Evolutionary conservation across 1,140 invertebrate genomes (phyloP).

Genomic region (Agraylea sexmaculata): DNA sequence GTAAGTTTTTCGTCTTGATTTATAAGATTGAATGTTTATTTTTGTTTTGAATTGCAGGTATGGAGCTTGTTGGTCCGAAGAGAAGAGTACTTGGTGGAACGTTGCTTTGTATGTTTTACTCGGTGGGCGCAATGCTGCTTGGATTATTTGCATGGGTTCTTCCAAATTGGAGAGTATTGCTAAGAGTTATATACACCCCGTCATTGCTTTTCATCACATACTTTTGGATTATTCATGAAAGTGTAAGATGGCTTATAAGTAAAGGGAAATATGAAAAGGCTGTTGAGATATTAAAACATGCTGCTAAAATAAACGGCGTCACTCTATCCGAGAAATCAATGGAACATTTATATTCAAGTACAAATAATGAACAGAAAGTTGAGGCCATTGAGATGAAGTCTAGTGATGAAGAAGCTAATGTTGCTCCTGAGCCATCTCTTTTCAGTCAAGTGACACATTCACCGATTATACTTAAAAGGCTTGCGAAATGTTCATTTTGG

Average conservation of each 20-base stretch:
- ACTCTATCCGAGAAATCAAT: slow-evolving; percentile 44
- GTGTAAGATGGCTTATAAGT: slow-evolving; percentile 65
- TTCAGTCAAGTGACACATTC: slow-evolving; percentile 44
- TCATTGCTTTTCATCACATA: slow-evolving; percentile 53
- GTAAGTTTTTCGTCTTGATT: slow-evolving; percentile 24
- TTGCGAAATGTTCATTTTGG: slow-evolving; percentile 54
- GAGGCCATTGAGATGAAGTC: slow-evolving; percentile 18
- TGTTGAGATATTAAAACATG: slow-evolving; percentile 45
- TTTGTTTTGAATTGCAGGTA: slow-evolving; percentile 34
- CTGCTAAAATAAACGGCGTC: slow-evolving; percentile 55
- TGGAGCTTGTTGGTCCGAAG: slow-evolving; percentile 64
- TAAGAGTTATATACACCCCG: slow-evolving; percentile 55
- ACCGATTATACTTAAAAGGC: slow-evolving; percentile 47
- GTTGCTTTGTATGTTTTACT: slow-evolving; percentile 56
- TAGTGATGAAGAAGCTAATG: slow-evolving; percentile 21
- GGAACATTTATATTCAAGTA: slow-evolving; percentile 33
- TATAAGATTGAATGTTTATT: slow-evolving; percentile 1
- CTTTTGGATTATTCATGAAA: slow-evolving; percentile 53
- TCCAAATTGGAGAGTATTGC: slow-evolving; percentile 57
- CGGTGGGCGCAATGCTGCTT: slow-evolving; percentile 56
- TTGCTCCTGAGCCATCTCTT: slow-evolving; percentile 24
- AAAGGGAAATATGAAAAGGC: slow-evolving; percentile 54
- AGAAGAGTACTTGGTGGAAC: slow-evolving; percentile 61
- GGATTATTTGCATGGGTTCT: slow-evolving; percentile 57
- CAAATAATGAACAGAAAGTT: slow-evolving; percentile 26